Evolutionary conservation across 23 tunicate genomes (phyloP).

Genomic region (Halocynthia aurantium): DNA sequence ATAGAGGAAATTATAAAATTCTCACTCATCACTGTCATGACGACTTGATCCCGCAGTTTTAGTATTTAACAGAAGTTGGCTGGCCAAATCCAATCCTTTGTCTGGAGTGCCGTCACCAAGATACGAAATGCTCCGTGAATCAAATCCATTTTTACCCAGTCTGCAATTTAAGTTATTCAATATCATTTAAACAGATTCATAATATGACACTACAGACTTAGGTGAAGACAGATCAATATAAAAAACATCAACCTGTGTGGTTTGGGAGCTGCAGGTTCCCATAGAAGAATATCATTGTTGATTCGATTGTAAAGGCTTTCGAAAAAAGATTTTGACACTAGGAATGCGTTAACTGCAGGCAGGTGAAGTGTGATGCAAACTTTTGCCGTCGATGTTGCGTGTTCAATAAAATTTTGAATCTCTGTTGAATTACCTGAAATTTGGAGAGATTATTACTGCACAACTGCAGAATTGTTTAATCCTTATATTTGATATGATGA

Average conservation of each 20-base stretch:
- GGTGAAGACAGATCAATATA: too few relatives aligned
- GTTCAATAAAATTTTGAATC: constrained; percentile 42
- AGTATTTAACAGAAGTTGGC: constrained; percentile 18
- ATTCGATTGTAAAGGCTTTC: constrained; percentile 88
- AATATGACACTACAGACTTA: too few relatives aligned
- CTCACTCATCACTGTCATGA: constrained; percentile 4
- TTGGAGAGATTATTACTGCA: too few relatives aligned
- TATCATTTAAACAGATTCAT: too few relatives aligned
- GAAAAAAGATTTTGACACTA: constrained; percentile 61
- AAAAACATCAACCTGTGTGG: background rate
- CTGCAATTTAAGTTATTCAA: too few relatives aligned
- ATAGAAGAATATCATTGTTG: constrained; percentile 74
- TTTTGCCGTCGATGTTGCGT: constrained; percentile 35
- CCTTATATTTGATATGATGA: background rate
- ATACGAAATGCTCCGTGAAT: background rate
- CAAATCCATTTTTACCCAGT: background rate
- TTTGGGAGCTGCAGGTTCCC: constrained; percentile 74
- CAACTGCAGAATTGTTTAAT: background rate
- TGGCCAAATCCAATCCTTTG: constrained; percentile 30
- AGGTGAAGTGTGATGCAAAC: constrained; percentile 31
- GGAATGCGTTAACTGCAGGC: constrained; percentile 32
- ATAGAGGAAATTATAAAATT: too few relatives aligned
- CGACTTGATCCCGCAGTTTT: background rate
- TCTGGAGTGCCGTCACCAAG: background rate
- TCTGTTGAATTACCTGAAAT: constrained; percentile 42